Conservation (phyloP, 2,113 vertebrate species). For the Cinclus mexicanus region DNA sequence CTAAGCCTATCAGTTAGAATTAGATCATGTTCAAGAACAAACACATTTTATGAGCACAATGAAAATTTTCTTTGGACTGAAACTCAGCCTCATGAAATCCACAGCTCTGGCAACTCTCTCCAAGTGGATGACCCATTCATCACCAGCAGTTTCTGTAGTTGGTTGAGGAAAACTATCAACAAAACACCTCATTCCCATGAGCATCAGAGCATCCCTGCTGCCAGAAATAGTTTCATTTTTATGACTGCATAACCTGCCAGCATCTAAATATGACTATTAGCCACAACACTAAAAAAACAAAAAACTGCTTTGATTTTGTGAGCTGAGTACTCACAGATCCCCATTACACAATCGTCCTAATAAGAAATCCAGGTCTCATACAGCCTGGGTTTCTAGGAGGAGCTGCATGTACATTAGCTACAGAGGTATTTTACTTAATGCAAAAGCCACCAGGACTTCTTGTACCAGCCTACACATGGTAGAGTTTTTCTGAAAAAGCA, state of each 20-base stretch:
- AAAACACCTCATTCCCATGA: conserved; percentile 6
- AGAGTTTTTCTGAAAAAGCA: background rate
- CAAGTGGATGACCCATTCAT: conserved; percentile 20
- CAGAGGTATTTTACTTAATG: background rate
- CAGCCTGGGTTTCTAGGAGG: background rate
- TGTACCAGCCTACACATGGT: background rate
- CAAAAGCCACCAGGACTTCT: background rate
- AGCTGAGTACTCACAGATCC: background rate
- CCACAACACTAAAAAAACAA: background rate
- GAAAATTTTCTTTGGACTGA: conserved; percentile 28
- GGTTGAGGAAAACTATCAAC: conserved; percentile 29
- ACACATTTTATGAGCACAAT: background rate
- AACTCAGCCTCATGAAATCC: conserved; percentile 3
- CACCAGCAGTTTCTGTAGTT: background rate
- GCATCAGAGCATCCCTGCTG: background rate
- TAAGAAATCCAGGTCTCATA: background rate
- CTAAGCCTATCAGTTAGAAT: conserved; percentile 37
- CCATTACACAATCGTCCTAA: background rate
- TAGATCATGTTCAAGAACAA: conserved; percentile 37
- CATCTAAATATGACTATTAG: conserved; percentile 6
- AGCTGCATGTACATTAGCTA: background rate
- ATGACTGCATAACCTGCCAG: background rate
- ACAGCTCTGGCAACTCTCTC: conserved; percentile 1
- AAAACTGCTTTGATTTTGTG: conserved; percentile 30
- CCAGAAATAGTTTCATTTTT: conserved; percentile 44